A percentile compares a stretch with the other conserved stretches of the same genome.
Evolutionary conservation across 2,888 invertebrate genomes (phyloP).

Genomic region (Cremastobaeus sp.): DNA sequence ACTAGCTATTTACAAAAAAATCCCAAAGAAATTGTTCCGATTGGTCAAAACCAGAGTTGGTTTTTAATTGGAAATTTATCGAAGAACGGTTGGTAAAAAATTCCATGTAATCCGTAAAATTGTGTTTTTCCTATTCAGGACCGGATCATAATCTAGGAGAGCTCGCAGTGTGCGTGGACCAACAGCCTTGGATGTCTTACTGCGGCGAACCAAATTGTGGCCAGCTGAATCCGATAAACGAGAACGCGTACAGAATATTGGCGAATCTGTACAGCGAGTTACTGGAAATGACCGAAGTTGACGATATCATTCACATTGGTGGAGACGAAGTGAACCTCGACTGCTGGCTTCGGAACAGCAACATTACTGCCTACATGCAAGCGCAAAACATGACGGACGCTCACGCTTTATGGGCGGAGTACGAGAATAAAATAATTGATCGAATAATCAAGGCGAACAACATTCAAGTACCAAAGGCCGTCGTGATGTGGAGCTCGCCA

Average conservation of each 20-base stretch:
- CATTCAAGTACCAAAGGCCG: slow-evolving; percentile 80
- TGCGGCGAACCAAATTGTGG: slow-evolving; percentile 93
- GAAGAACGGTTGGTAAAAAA: too few relatives aligned
- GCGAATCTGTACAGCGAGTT: slow-evolving; percentile 88
- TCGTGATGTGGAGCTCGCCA: slow-evolving; percentile 88
- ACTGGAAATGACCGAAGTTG: slow-evolving; percentile 85
- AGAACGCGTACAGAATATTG: slow-evolving; percentile 85
- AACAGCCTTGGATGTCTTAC: slow-evolving; percentile 88
- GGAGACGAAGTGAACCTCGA: slow-evolving; percentile 90
- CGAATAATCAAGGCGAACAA: slow-evolving; percentile 83
- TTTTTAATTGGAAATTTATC: too few relatives aligned
- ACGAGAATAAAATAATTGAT: slow-evolving; percentile 83
- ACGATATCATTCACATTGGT: slow-evolving; percentile 90
- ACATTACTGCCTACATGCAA: slow-evolving; percentile 79
- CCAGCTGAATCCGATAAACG: slow-evolving; percentile 89
- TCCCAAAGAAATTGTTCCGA: too few relatives aligned
- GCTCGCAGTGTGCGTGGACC: slow-evolving; percentile 88
- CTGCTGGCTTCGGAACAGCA: slow-evolving; percentile 84
- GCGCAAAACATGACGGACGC: slow-evolving; percentile 87
- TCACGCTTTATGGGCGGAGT: slow-evolving; percentile 88
- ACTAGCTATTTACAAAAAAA: too few relatives aligned
- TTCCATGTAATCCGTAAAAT: too few relatives aligned
- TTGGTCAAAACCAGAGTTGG: too few relatives aligned
- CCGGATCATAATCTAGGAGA: slow-evolving; percentile 86
- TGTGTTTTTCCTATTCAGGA: slow-evolving; percentile 63